Evolutionary conservation across 1,140 invertebrate genomes (phyloP).

Genomic region (Trachymyrmex septentrionalis): DNA sequence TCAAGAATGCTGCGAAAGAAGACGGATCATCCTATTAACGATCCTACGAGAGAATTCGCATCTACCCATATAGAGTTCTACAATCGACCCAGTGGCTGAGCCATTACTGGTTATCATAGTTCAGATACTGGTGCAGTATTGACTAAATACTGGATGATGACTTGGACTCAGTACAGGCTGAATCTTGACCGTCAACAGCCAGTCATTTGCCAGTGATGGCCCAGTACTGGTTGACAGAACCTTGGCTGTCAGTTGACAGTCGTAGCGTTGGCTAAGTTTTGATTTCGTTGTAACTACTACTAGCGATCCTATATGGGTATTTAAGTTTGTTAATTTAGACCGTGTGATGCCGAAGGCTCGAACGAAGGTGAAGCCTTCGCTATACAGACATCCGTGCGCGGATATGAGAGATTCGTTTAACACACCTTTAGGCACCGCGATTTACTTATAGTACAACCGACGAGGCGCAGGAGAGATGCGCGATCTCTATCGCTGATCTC

Average conservation of each 20-base stretch:
- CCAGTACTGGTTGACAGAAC: too few species aligned
- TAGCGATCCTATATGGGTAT: too few species aligned
- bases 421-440: background rate
- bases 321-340: background rate
- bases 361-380: background rate
- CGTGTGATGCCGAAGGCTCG: background rate
- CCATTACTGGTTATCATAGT: too few species aligned
- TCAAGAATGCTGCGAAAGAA: background rate
- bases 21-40: background rate
- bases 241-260: too few species aligned
- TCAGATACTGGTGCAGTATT: too few species aligned
- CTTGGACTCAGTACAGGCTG: too few species aligned
- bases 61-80: background rate
- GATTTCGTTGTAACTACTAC: too few species aligned
- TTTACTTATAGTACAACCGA: conserved; percentile 14
- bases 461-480: conserved; percentile 1
- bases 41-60: background rate
- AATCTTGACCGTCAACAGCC: too few species aligned
- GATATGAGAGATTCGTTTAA: conserved; percentile 1
- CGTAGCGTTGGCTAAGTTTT: too few species aligned
- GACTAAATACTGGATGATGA: too few species aligned
- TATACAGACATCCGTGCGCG: background rate
- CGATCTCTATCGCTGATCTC: conserved; percentile 32
- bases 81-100: too few species aligned
- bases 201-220: too few species aligned